These are phyloP conservation scores for Melopsittacus undulatus DNA, from an alignment of 2,797 vertebrate species.

Conservation along the genomic window DNA sequence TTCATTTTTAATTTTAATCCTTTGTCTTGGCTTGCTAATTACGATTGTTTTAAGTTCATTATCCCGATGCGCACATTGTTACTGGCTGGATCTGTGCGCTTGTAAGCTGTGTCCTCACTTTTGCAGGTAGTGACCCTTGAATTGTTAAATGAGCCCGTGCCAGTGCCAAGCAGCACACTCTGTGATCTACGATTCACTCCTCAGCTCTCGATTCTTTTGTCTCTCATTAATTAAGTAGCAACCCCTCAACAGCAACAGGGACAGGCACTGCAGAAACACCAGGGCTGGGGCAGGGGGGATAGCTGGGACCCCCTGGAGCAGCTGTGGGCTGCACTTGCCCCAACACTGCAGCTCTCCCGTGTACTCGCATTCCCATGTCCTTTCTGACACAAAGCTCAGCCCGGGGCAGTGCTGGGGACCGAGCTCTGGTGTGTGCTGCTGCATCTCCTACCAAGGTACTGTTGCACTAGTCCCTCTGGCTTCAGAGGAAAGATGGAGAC, in stretches of 20 bases:
- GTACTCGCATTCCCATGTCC: fast-evolving
- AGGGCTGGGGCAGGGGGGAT: neutral
- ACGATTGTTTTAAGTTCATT: conserved; percentile 99
- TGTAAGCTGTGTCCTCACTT: conserved; percentile 85
- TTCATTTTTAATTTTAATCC: conserved; percentile 84
- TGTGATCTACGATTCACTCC: conserved; percentile 45
- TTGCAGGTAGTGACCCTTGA: conserved; percentile 88
- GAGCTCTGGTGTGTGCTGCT: fast-evolving
- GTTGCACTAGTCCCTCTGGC: fast-evolving
- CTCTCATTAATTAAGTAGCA: conserved; percentile 57
- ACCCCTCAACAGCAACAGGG: neutral
- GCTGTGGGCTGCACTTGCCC: fast-evolving
- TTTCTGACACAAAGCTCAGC: neutral
- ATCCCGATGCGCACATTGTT: conserved; percentile 85
- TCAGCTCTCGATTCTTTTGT: conserved; percentile 46
- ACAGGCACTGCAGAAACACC: fast-evolving
- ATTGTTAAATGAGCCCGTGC: conserved; percentile 77
- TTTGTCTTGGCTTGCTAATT: conserved; percentile 97
- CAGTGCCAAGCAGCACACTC: conserved; percentile 72
- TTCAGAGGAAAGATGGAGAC: too few species aligned
- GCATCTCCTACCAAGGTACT: neutral
- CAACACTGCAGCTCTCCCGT: fast-evolving
- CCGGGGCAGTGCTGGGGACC: fast-evolving
- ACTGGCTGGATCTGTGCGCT: conserved; percentile 81
- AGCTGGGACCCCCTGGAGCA: neutral